Base-by-base conservation (phyloP, 2,797 vertebrate genomes). In the Poeciliopsis presidionis region DNA sequence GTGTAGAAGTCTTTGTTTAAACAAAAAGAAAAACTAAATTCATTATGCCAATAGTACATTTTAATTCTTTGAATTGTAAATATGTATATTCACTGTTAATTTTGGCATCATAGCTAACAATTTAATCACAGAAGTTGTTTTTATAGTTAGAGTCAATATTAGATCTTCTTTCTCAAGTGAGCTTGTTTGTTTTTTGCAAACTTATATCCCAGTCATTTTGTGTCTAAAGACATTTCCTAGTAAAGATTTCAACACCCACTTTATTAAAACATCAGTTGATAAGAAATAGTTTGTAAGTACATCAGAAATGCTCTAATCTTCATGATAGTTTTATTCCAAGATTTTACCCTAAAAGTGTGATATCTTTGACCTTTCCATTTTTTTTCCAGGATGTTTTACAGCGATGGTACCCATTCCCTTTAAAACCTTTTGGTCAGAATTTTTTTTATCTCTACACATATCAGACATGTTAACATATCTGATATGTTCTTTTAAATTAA, bases 1-100 rank as follows among this genome's bases (percentile, higher is more conserved):
- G n/a, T 65, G 74, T 74, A 39, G 11, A 76, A n/a, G 72, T 81
- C 30, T 57, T 61, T 55, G 36, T 78, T 75, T 12, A 12, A 57
- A 59, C 14, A 30, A 14, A 0, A 11, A 53, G 8, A 53, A 2
- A 7, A 18, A 51, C 25, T 11, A 12, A 57, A 57, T 57, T 57
- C 3, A 53, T 57, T 28, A 12, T n/a, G 53, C 8, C 7, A 53
- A 53, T 53, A 43, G 43, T n/a, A 33, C 5, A 39, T 14, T 12
- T 3, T 13, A 46, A 39, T 18, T 0, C 20, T 8, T 36, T 1
- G 36, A 63, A 63, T 20, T 65, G 7, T 65, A 63, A 61, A 61
- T 61, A 63, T 18, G 7, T 33, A 30, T 33, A 33, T 39, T 65
- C 33, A 20, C 61, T 22, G 16, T 3, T 11, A 5, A 13, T 30